These are phyloP conservation scores for Brassicogethes aeneus DNA, from an alignment of 2,888 invertebrate species.

Conservation along the genomic window DNA sequence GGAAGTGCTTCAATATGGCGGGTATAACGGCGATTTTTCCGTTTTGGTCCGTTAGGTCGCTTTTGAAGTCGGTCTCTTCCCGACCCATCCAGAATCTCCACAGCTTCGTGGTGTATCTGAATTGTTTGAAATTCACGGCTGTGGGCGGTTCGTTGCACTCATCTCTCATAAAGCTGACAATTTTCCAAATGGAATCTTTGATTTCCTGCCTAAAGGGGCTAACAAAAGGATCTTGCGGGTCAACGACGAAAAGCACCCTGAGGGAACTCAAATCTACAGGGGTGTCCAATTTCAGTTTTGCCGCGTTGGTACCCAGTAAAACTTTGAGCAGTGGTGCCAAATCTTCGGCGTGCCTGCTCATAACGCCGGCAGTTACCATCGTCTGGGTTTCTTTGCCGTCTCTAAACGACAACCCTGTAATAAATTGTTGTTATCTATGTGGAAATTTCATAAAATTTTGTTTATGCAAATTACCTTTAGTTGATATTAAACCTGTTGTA, in stretches of 20 bases:
- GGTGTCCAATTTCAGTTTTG: constrained; percentile 49
- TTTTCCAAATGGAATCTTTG: constrained; percentile 34
- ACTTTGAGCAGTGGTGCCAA: constrained; percentile 67
- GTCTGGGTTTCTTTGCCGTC: constrained; percentile 59
- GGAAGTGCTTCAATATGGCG: constrained; percentile 57
- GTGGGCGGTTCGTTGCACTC: constrained; percentile 20
- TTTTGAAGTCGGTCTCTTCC: constrained; percentile 54
- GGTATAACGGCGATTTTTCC: constrained; percentile 35
- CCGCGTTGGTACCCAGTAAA: constrained; percentile 47
- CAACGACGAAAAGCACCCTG: constrained; percentile 67
- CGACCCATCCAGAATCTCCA: constrained; percentile 72
- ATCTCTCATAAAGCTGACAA: background rate
- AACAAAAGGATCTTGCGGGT: constrained; percentile 61
- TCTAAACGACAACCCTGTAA: constrained; percentile 55
- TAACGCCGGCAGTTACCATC: constrained; percentile 79
- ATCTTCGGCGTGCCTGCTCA: constrained; percentile 70
- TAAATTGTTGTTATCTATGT: background rate
- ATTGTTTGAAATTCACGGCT: constrained; percentile 34
- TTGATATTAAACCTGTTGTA: constrained; percentile 41
- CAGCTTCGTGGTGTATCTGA: constrained; percentile 52
- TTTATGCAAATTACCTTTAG: constrained; percentile 36
- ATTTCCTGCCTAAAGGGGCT: constrained; percentile 64
- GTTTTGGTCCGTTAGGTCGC: constrained; percentile 50
- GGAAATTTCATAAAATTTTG: no score
- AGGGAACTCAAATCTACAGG: constrained; percentile 57